These are phyloP conservation scores for Meda fulgida DNA, from an alignment of 2,797 vertebrate species.

Conservation along the genomic window DNA sequence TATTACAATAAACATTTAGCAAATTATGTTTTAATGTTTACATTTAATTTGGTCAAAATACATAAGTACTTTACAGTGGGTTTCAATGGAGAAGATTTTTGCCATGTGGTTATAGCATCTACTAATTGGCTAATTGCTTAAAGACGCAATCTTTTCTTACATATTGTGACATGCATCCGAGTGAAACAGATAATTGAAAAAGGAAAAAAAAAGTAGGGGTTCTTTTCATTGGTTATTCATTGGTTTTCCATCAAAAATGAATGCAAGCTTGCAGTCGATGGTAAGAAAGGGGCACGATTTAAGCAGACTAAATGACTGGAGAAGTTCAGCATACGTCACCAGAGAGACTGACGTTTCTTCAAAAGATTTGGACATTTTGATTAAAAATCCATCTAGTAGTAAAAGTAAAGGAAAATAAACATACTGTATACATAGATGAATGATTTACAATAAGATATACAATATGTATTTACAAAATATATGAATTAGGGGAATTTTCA, in stretches of 20 bases:
- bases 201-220: background rate
- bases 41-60: background rate
- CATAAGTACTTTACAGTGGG: background rate
- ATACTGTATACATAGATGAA: background rate
- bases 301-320: background rate
- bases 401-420: too few relatives aligned
- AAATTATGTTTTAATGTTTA: background rate
- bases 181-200: background rate
- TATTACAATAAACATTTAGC: background rate
- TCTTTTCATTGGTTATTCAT: background rate
- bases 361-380: background rate
- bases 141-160: background rate
- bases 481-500: background rate
- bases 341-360: background rate
- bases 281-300: background rate
- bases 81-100: background rate
- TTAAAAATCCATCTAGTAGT: too few relatives aligned
- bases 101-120: background rate
- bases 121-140: background rate
- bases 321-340: background rate
- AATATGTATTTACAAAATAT: background rate
- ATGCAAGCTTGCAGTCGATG: background rate
- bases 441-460: background rate
- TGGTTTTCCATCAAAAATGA: background rate
- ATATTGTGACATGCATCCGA: background rate